Conservation (phyloP, 2,797 vertebrate genomes). For the Halcyon smyrnensis region DNA sequence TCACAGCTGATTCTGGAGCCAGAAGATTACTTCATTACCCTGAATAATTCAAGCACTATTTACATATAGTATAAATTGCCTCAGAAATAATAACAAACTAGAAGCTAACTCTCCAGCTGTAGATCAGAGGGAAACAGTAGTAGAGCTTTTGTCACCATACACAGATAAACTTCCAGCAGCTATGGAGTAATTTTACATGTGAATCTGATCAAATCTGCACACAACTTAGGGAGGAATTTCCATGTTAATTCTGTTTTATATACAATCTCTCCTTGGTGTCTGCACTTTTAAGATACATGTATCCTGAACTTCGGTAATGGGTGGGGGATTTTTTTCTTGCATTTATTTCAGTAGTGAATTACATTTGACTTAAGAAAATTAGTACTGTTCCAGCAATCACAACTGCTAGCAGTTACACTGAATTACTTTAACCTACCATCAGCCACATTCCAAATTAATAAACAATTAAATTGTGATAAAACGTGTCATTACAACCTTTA, state of each 20-base stretch:
- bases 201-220: background rate
- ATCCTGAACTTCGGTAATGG: background rate
- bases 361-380: background rate
- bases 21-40: background rate
- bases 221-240: background rate
- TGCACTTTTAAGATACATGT: background rate
- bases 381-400: background rate
- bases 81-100: background rate
- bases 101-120: background rate
- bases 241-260: background rate
- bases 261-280: background rate
- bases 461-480: background rate
- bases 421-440: background rate
- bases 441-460: background rate
- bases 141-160: background rate
- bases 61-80: background rate
- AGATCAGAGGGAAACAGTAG: background rate
- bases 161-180: background rate
- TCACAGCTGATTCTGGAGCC: background rate
- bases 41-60: background rate
- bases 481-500: background rate
- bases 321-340: background rate
- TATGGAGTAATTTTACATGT: background rate
- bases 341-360: background rate
- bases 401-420: background rate